Evolutionary conservation across 23 tunicate species (phyloP).

Genomic region (Halocynthia aurantium): DNA sequence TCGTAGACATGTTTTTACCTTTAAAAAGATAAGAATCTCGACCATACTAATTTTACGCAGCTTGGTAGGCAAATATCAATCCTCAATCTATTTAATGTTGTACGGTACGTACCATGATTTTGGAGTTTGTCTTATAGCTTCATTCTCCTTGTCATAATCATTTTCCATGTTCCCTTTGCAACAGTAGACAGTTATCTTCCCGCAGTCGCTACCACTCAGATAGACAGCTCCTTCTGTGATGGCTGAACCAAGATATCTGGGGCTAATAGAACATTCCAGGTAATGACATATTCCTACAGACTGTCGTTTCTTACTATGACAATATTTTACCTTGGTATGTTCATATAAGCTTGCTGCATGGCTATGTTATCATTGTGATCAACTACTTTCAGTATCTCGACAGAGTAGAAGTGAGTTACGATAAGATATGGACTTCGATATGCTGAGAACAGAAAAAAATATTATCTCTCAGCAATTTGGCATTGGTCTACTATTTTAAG

Average conservation of each 20-base stretch:
- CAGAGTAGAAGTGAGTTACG: slow-evolving; percentile 67
- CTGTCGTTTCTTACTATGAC: not conserved
- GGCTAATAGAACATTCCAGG: slow-evolving; percentile 11
- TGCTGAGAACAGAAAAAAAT: slow-evolving; percentile 32
- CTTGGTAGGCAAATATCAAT: not conserved
- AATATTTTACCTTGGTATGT: slow-evolving; percentile 45
- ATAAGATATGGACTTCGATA: slow-evolving; percentile 66
- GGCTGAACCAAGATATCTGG: slow-evolving; percentile 78
- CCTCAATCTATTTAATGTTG: not conserved
- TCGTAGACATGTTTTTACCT: no score
- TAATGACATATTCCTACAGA: not conserved
- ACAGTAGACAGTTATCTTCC: slow-evolving; percentile 54
- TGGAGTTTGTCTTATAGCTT: not conserved
- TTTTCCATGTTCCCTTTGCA: slow-evolving; percentile 76
- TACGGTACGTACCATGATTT: not conserved
- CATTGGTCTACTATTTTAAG: no score
- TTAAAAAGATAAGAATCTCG: no score
- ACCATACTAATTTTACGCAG: no score
- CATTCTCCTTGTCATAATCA: not conserved
- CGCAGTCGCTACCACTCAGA: slow-evolving; percentile 44
- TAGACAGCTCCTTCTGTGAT: slow-evolving; percentile 86
- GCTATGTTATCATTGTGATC: slow-evolving; percentile 14
- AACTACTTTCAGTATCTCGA: slow-evolving; percentile 39
- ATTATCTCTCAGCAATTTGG: not conserved
- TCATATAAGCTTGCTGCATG: slow-evolving; percentile 40